Evolutionary conservation across 2,113 vertebrate species (phyloP).

Genomic region (Python bivittatus): DNA sequence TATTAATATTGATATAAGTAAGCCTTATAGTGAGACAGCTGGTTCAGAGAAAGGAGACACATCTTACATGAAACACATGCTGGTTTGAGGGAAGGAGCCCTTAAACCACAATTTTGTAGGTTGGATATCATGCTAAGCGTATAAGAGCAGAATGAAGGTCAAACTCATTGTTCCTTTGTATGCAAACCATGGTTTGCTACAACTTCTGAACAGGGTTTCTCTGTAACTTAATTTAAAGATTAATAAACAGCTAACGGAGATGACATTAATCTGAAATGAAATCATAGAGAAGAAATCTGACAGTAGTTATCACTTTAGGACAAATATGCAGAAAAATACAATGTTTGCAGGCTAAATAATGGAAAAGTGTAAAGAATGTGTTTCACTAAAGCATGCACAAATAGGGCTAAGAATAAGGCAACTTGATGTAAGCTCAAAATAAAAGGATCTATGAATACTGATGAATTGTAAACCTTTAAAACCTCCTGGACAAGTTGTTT

Average conservation of each 20-base stretch:
- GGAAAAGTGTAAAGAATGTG: not conserved
- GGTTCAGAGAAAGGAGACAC: not conserved
- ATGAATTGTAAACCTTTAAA: constrained; percentile 51
- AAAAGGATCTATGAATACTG: constrained; percentile 8
- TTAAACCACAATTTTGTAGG: not conserved
- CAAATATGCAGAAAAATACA: not conserved
- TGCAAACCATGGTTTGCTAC: not conserved
- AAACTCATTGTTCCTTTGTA: not conserved
- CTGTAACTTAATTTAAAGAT: not conserved
- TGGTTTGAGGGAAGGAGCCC: not conserved
- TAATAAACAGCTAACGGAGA: not conserved
- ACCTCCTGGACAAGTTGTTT: constrained; percentile 63
- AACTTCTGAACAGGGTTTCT: not conserved
- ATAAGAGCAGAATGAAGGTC: not conserved
- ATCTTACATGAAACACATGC: not conserved
- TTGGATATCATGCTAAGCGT: not conserved
- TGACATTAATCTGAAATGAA: not conserved
- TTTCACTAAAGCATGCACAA: not conserved
- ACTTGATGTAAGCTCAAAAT: constrained; percentile 3
- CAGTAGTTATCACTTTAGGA: not conserved
- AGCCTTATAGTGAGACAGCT: not conserved
- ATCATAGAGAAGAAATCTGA: not conserved
- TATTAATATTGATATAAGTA: not conserved
- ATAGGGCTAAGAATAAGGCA: constrained; percentile 1
- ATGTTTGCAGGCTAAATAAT: not conserved